Percentiles rank a stretch among this genome's conserved stretches.
Conservation (phyloP, 2,113 vertebrate species). For the Lophotis ruficrista region DNA sequence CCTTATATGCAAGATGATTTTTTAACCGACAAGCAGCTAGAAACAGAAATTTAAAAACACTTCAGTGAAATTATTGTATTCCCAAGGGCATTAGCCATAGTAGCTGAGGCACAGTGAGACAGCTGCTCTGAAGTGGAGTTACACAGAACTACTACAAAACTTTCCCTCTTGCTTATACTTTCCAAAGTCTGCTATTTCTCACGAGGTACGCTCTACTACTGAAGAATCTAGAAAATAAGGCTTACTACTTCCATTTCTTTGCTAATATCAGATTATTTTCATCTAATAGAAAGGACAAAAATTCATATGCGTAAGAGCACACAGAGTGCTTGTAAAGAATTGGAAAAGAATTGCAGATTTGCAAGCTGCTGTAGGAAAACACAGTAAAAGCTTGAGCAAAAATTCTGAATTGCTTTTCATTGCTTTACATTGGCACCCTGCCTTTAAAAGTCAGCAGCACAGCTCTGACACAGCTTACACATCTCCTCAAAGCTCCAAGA, state of each 20-base stretch:
- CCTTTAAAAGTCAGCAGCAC: neutral
- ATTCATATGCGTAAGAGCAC: neutral
- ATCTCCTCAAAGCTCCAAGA: neutral
- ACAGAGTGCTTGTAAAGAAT: neutral
- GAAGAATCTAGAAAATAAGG: neutral
- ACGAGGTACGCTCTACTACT: neutral
- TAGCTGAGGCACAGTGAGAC: neutral
- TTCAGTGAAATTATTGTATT: neutral
- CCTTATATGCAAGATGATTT: neutral
- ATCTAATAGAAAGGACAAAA: neutral
- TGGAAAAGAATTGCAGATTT: neutral
- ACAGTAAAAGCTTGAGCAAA: neutral
- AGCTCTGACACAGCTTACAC: neutral
- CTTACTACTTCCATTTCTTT: neutral
- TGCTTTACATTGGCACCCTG: neutral
- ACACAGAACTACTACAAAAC: neutral
- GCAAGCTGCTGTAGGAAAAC: neutral
- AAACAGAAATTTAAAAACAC: neutral
- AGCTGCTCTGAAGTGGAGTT: neutral
- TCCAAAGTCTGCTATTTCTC: neutral
- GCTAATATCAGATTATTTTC: neutral
- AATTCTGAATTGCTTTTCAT: slow-evolving; percentile 16
- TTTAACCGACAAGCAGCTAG: neutral
- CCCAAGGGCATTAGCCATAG: neutral
- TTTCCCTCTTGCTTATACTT: neutral